phyloP scores from a whole-genome alignment of 1,140 invertebrate species.

The Tetraneura akinire region DNA sequence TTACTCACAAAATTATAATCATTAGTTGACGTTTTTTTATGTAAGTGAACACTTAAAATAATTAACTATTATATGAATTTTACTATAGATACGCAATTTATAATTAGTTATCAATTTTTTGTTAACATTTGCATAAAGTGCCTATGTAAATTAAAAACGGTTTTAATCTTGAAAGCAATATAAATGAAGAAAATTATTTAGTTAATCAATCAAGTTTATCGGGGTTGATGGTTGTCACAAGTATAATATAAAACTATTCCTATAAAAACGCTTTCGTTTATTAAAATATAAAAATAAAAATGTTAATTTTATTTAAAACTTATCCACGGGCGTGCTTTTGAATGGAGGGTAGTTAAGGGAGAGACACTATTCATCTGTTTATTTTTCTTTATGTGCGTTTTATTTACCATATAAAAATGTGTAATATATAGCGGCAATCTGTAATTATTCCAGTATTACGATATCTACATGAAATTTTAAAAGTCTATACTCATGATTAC shows the following conservation, averaged over 20 bases:
- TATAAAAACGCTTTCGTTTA: neutral
- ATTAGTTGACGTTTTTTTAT: neutral
- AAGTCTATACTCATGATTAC: no score
- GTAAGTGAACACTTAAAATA: neutral
- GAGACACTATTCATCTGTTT: no score
- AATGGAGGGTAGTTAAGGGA: no score
- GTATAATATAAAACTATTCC: neutral
- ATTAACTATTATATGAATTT: neutral
- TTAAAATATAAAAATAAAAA: neutral
- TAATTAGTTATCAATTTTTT: neutral
- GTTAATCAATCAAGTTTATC: slow-evolving; percentile 24
- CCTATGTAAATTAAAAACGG: neutral
- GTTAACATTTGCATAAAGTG: neutral
- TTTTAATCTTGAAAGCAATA: neutral
- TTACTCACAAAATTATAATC: neutral
- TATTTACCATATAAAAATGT: no score
- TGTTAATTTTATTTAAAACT: slow-evolving; percentile 3
- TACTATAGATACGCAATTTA: neutral
- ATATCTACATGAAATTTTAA: no score
- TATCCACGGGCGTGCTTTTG: neutral
- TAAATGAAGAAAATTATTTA: neutral
- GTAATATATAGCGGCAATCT: no score
- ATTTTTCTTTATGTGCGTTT: no score
- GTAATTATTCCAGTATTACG: no score
- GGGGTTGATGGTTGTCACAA: neutral